Evolutionary conservation across 1,140 invertebrate species (phyloP), one percentile per base, ranked within the genome.

Genomic region (Cotesia vestalis): DNA sequence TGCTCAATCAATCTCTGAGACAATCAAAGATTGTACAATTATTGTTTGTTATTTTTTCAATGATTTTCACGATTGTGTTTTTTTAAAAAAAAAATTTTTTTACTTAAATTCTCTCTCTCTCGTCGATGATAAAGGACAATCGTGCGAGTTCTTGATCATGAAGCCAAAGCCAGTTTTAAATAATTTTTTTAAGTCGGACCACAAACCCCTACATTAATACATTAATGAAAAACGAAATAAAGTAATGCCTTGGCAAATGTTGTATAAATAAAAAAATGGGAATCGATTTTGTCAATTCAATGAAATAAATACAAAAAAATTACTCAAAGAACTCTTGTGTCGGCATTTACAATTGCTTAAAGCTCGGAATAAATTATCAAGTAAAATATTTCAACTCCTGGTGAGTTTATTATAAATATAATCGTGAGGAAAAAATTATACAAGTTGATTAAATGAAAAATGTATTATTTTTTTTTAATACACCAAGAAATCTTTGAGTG

Each of bases 141-240:
- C 8, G 52, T 61, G 63, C 51, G 69, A 71, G 60, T 66, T 75
- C 73, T 77, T 59, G 59, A 67, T 66, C 53, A 73, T 46, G 5
- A 46, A 46, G 5, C 40, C 40, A 46, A 81, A 80, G 74, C 75
- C 80, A 82, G 81, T 78, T 68, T 68, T 68, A 59, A 68, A 57
- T 77, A 78, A 76, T 67, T 59, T 57, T 55, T 4, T 51, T 57
- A 36, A 55, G 11, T 14, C 51, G 35, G 35, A 64, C 53, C 20
- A 17, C n/a, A 20, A 67, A 66, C 27, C 34, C 52, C 40, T 53
- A n/a, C 27, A 67, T 34, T 53, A 27, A 62, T 8, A 46, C 6
- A 46, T 9, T 11, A 46, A 46, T 8, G 2, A 46, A 46, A 46
- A 46, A 6, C 5, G 5, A 46, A 46, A 46, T 46, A 46, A 40